phyloP scores from a whole-genome alignment of 2,113 vertebrate species.

The Mirza zaza region DNA sequence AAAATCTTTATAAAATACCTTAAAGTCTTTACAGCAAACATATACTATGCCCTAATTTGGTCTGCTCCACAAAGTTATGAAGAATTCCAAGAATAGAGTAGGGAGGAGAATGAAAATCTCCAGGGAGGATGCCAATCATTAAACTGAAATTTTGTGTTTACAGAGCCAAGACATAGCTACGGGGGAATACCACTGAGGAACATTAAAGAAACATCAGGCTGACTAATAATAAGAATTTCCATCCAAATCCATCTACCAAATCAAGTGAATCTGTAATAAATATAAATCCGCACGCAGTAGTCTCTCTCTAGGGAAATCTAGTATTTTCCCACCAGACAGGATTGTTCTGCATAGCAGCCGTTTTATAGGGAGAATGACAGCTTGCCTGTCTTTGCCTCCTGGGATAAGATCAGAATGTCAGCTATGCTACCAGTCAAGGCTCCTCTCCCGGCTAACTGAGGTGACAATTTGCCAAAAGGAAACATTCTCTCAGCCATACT shows the following conservation, averaged over 20 bases:
- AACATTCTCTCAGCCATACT: neutral
- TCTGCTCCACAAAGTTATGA: conserved; percentile 26
- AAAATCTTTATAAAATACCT: conserved; percentile 10
- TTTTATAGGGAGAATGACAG: conserved; percentile 56
- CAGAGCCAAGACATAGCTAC: conserved; percentile 58
- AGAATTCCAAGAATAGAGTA: conserved; percentile 26
- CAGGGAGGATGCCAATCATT: conserved; percentile 69
- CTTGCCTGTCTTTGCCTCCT: conserved; percentile 67
- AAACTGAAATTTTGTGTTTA: conserved; percentile 71
- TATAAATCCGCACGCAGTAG: conserved; percentile 47
- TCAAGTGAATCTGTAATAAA: conserved; percentile 69
- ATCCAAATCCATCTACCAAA: conserved; percentile 60
- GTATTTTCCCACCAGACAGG: conserved; percentile 41
- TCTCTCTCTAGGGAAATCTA: conserved; percentile 68
- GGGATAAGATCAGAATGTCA: conserved; percentile 65
- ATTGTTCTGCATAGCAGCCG: conserved; percentile 28
- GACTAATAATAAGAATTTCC: conserved; percentile 69
- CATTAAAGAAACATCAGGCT: conserved; percentile 72
- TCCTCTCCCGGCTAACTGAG: neutral
- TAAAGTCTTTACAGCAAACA: neutral
- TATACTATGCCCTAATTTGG: neutral
- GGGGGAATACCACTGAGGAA: conserved; percentile 50
- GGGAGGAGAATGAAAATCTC: conserved; percentile 48
- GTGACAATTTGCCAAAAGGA: conserved; percentile 52
- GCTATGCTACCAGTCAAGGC: neutral